Evolutionary conservation across 2,888 invertebrate species (phyloP).

Genomic region (Empis livida): DNA sequence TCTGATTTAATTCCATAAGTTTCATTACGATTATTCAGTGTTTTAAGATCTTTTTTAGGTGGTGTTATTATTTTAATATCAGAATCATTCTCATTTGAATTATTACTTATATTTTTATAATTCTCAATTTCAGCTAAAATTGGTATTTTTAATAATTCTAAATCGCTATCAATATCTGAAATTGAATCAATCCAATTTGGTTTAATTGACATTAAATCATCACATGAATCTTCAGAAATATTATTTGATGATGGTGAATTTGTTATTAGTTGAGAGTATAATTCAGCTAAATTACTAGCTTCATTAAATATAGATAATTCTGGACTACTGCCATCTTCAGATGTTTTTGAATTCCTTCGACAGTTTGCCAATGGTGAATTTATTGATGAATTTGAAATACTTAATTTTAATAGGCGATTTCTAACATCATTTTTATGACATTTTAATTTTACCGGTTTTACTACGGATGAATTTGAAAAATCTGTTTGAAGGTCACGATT

Average conservation of each 20-base stretch:
- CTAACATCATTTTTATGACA: slow-evolving; percentile 11
- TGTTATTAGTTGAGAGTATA: slow-evolving; percentile 10
- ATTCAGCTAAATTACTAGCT: slow-evolving; percentile 15
- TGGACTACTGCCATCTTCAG: slow-evolving; percentile 8
- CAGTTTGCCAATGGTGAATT: slow-evolving; percentile 14
- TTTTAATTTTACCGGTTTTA: too few relatives aligned
- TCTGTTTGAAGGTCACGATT: too few relatives aligned
- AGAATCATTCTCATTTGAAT: neutral
- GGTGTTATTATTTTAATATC: too few relatives aligned
- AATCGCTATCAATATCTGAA: slow-evolving; percentile 16
- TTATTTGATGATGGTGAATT: slow-evolving; percentile 17
- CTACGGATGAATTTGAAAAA: too few relatives aligned
- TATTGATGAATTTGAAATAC: slow-evolving; percentile 18
- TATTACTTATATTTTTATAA: slow-evolving; percentile 11
- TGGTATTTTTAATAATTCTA: slow-evolving; percentile 21
- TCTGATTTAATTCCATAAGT: slow-evolving; percentile 6
- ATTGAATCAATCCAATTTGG: slow-evolving; percentile 18
- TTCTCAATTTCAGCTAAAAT: slow-evolving; percentile 11
- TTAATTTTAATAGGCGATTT: slow-evolving; percentile 19
- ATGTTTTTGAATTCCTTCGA: slow-evolving; percentile 1
- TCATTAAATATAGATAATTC: slow-evolving; percentile 14
- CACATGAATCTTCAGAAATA: slow-evolving; percentile 16
- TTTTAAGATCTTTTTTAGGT: neutral
- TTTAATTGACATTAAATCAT: slow-evolving; percentile 16
- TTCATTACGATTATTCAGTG: neutral